Evolutionary conservation across 2,797 vertebrate species (phyloP).

Genomic region (Melanotaenia parkinsoni): DNA sequence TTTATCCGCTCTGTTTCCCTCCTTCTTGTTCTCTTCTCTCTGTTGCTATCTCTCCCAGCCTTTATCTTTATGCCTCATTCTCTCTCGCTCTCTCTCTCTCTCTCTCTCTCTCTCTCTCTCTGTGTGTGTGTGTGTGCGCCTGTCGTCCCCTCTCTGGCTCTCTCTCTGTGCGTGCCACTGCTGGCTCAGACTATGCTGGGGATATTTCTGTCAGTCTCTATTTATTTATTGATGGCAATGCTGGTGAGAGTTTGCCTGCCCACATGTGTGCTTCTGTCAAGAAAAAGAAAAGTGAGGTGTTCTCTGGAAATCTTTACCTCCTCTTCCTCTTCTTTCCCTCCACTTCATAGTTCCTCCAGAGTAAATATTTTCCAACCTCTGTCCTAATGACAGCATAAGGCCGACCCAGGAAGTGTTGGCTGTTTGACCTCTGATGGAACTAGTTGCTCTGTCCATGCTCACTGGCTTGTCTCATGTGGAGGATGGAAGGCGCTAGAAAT

Average conservation of each 20-base stretch:
- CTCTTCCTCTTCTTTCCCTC: slow-evolving; percentile 28
- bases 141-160: slow-evolving; percentile 53
- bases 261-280: slow-evolving; percentile 64
- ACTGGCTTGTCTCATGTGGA: slow-evolving; percentile 45
- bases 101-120: not conserved
- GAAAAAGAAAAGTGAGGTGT: slow-evolving; percentile 54
- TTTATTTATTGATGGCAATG: slow-evolving; percentile 83
- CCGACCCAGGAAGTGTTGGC: slow-evolving; percentile 59
- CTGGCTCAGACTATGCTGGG: slow-evolving; percentile 64
- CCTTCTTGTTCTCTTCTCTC: slow-evolving; percentile 40
- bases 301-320: slow-evolving; percentile 53
- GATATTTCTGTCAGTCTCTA: slow-evolving; percentile 82
- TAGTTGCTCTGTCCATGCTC: slow-evolving; percentile 14
- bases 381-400: slow-evolving; percentile 44
- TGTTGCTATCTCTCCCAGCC: slow-evolving; percentile 48
- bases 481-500: slow-evolving; percentile 62
- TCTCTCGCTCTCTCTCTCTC: no score
- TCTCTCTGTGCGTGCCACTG: slow-evolving; percentile 65
- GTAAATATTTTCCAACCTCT: slow-evolving; percentile 67
- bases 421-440: slow-evolving; percentile 57
- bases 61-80: slow-evolving; percentile 53
- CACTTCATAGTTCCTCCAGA: slow-evolving; percentile 25
- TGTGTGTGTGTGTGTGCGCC: slow-evolving; percentile 30
- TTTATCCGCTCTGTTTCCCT: slow-evolving; percentile 50
- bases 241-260: slow-evolving; percentile 77